Conservation (phyloP, 2,113 vertebrate species). For the Burhinus oedicnemus region DNA sequence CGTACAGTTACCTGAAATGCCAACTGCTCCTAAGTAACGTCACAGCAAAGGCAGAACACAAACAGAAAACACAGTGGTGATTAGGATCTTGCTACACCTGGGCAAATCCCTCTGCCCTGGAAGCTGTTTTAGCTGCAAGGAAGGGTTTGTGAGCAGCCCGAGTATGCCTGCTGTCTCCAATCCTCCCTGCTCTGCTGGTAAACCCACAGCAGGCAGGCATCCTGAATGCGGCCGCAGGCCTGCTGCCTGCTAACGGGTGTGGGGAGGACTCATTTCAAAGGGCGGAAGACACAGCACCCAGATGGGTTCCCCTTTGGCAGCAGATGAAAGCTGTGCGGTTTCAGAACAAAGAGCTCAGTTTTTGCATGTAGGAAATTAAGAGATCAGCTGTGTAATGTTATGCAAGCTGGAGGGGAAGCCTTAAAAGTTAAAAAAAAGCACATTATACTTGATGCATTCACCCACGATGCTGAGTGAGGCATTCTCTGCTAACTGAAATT, state of each 20-base stretch:
- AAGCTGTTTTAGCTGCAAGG: background rate
- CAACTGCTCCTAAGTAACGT: background rate
- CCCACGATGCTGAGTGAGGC: background rate
- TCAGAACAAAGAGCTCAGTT: background rate
- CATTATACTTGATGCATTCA: background rate
- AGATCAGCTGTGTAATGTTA: conserved; percentile 6
- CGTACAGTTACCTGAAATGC: background rate
- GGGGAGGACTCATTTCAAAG: background rate
- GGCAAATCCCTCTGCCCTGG: background rate
- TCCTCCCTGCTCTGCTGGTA: background rate
- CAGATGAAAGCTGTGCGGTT: conserved; percentile 26
- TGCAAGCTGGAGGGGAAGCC: background rate
- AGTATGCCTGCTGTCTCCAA: background rate
- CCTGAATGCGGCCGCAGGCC: background rate
- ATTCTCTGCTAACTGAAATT: background rate
- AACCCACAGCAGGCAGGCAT: background rate
- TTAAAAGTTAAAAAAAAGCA: background rate
- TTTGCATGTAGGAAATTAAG: conserved; percentile 31
- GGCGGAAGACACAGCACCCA: background rate
- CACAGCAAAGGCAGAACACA: background rate
- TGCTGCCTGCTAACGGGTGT: background rate
- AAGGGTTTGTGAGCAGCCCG: background rate
- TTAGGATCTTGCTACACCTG: background rate
- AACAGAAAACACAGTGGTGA: background rate
- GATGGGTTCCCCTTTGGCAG: conserved; percentile 32